Conservation (phyloP, 1,140 invertebrate species). For the Thalassaphorura encarpata region DNA sequence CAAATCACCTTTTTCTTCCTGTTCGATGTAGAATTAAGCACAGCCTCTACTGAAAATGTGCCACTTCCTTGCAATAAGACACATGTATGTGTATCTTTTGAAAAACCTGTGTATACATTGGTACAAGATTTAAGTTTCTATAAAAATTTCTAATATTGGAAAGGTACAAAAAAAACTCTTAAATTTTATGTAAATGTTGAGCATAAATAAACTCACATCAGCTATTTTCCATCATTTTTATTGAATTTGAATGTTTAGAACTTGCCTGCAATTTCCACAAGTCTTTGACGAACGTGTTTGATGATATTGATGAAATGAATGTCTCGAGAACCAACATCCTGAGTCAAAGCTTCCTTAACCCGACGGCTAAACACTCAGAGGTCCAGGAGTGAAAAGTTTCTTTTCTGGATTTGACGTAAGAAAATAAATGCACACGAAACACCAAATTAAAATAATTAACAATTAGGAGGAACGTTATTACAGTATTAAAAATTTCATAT, state of each 20-base stretch:
- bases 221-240: background rate
- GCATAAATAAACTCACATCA: background rate
- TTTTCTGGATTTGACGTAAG: no score
- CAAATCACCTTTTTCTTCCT: background rate
- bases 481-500: no score
- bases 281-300: conserved; percentile 37
- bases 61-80: conserved; percentile 45
- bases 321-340: conserved; percentile 44
- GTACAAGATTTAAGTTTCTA: background rate
- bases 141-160: background rate
- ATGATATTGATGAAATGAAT: conserved; percentile 40
- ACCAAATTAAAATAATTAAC: no score
- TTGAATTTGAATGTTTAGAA: conserved; percentile 1
- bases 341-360: conserved; percentile 41
- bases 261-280: conserved; percentile 42
- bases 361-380: conserved; percentile 42
- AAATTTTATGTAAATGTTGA: background rate
- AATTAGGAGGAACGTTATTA: no score
- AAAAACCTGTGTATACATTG: conserved; percentile 34
- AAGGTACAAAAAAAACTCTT: background rate
- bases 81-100: conserved; percentile 36
- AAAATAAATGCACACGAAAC: no score
- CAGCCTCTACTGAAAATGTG: conserved; percentile 43
- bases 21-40: conserved; percentile 38
- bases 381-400: conserved; percentile 47